Evolutionary conservation across 2,888 invertebrate genomes (phyloP).

Genomic region (Cordylochernes scorpioides): DNA sequence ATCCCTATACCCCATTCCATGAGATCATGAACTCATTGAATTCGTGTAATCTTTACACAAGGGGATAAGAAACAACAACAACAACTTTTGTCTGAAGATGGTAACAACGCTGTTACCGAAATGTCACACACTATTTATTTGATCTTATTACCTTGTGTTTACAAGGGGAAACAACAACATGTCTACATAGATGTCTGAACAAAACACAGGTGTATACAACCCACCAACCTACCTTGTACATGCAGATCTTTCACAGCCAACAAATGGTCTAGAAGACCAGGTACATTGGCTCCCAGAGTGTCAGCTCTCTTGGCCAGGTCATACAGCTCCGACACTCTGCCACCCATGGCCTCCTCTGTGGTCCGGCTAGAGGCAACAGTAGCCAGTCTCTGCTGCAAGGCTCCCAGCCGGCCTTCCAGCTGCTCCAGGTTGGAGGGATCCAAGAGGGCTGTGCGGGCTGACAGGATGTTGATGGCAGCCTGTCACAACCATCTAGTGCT

Average conservation of each 20-base stretch:
- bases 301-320: constrained; percentile 65
- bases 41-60: too few species aligned
- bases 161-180: too few species aligned
- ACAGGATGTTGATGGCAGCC: constrained; percentile 47
- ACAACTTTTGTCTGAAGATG: too few species aligned
- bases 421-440: constrained; percentile 55
- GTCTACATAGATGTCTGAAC: too few species aligned
- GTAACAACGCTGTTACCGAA: too few species aligned
- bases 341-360: constrained; percentile 25
- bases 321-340: constrained; percentile 37
- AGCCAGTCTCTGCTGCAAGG: constrained; percentile 48
- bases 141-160: too few species aligned
- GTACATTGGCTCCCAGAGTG: constrained; percentile 44
- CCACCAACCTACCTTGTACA: constrained; percentile 42
- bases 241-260: constrained; percentile 60
- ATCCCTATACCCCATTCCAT: too few species aligned
- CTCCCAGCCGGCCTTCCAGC: constrained; percentile 48
- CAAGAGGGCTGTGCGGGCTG: constrained; percentile 47
- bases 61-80: too few species aligned
- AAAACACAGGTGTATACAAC: constrained; percentile 1
- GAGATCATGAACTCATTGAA: too few species aligned
- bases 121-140: too few species aligned
- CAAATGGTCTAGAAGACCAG: constrained; percentile 54
- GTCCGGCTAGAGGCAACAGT: constrained; percentile 35
- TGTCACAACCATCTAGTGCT: constrained; percentile 21